phyloP scores from a whole-genome alignment of 2,888 invertebrate species.

The Heteromyza rotundicornis region DNA sequence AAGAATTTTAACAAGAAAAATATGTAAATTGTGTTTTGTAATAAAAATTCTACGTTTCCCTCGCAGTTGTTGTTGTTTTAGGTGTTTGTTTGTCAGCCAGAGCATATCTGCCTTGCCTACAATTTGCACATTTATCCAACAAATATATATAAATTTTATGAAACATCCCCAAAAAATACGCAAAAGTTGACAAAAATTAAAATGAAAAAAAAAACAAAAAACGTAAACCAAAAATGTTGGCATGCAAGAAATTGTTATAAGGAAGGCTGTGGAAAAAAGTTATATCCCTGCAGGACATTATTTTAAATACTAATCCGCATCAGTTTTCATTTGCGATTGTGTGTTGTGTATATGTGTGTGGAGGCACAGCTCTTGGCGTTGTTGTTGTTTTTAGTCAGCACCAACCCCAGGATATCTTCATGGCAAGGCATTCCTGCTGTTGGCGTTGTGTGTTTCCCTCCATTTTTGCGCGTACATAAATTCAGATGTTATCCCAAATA shows the following conservation, averaged over 20 bases:
- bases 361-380: no score
- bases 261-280: constrained; percentile 45
- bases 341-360: constrained; percentile 15
- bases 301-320: constrained; percentile 62
- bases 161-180: constrained; percentile 45
- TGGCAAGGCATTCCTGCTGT: neutral
- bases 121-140: constrained; percentile 35
- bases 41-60: constrained; percentile 45
- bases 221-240: constrained; percentile 14
- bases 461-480: constrained; percentile 51
- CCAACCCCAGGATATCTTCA: constrained; percentile 30
- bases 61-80: neutral
- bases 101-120: neutral
- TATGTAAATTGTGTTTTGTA: constrained; percentile 59
- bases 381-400: neutral
- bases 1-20: constrained; percentile 49
- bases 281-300: constrained; percentile 62
- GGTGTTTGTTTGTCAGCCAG: neutral
- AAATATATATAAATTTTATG: constrained; percentile 50
- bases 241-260: constrained; percentile 8
- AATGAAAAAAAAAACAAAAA: constrained; percentile 32
- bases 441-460: constrained; percentile 25
- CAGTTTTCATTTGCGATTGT: constrained; percentile 57
- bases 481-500: constrained; percentile 55
- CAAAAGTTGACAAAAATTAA: constrained; percentile 34